These are phyloP conservation scores for Clunio marinus DNA, from an alignment of 2,888 invertebrate genomes.

Conservation along the genomic window DNA sequence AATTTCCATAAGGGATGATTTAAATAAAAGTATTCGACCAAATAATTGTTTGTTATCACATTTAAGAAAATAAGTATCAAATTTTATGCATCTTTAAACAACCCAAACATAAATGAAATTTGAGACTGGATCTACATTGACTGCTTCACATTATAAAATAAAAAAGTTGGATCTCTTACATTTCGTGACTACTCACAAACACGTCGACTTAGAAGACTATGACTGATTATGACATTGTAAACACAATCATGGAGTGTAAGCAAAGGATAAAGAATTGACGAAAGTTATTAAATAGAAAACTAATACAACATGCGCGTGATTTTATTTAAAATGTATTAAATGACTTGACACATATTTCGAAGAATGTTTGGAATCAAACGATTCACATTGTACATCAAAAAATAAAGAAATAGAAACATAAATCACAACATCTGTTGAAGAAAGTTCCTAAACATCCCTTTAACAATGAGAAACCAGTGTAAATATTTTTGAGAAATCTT, in stretches of 20 bases:
- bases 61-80: conserved; percentile 11
- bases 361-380: too few relatives aligned
- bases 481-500: background rate
- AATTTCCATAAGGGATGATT: background rate
- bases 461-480: conserved; percentile 20
- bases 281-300: too few relatives aligned
- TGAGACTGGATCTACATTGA: background rate
- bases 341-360: too few relatives aligned
- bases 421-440: conserved; percentile 37
- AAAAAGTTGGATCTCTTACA: background rate
- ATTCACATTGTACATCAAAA: too few relatives aligned
- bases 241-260: conserved; percentile 4
- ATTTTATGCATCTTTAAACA: background rate
- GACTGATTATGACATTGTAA: conserved; percentile 25
- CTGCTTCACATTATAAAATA: too few relatives aligned
- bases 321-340: too few relatives aligned
- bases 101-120: background rate
- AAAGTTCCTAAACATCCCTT: conserved; percentile 30
- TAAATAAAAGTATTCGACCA: background rate
- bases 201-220: background rate
- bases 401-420: too few relatives aligned
- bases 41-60: conserved; percentile 22
- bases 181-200: conserved; percentile 2
- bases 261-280: too few relatives aligned
- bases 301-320: too few relatives aligned